Evolutionary conservation across 1,140 invertebrate genomes (phyloP).

Genomic region (Drosophila ambigua): DNA sequence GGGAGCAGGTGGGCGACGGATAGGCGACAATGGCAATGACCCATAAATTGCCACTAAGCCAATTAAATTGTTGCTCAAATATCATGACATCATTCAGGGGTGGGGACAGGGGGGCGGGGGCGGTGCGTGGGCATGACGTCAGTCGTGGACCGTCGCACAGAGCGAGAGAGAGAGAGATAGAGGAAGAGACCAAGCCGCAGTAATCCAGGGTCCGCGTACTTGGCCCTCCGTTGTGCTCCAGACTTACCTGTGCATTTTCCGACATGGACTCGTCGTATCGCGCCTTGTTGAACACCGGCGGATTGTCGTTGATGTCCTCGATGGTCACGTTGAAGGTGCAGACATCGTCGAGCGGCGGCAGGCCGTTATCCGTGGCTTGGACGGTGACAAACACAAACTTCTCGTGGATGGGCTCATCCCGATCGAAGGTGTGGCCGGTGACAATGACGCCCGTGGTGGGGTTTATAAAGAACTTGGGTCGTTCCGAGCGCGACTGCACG

Average conservation of each 20-base stretch:
- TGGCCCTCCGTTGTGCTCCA: conserved; percentile 29
- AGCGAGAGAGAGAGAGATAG: neutral
- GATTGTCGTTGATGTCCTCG: conserved; percentile 94
- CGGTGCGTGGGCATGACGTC: conserved; percentile 1
- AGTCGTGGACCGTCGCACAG: conserved; percentile 16
- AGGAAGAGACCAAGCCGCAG: conserved; percentile 63
- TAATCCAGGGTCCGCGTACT: conserved; percentile 80
- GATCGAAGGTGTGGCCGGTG: conserved; percentile 91
- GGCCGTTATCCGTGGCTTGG: conserved; percentile 93
- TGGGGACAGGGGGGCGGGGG: too few species aligned
- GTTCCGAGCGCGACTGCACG: conserved; percentile 89
- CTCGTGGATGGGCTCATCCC: conserved; percentile 93
- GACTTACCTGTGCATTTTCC: conserved; percentile 76
- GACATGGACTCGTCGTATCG: conserved; percentile 85
- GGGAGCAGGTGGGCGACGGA: conserved; percentile 6
- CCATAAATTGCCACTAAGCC: conserved; percentile 27
- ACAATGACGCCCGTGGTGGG: conserved; percentile 89
- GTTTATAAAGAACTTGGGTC: conserved; percentile 91
- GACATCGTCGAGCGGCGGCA: conserved; percentile 92
- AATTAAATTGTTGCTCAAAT: conserved; percentile 22
- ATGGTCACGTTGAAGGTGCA: conserved; percentile 95
- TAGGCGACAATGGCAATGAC: conserved; percentile 27
- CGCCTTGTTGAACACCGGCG: conserved; percentile 93
- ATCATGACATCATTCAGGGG: conserved; percentile 15
- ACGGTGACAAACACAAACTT: conserved; percentile 89